A percentile compares a stretch with the other conserved stretches of the same genome.
Conservation (phyloP, 2,113 vertebrate genomes). For the Irena cyanogastra region DNA sequence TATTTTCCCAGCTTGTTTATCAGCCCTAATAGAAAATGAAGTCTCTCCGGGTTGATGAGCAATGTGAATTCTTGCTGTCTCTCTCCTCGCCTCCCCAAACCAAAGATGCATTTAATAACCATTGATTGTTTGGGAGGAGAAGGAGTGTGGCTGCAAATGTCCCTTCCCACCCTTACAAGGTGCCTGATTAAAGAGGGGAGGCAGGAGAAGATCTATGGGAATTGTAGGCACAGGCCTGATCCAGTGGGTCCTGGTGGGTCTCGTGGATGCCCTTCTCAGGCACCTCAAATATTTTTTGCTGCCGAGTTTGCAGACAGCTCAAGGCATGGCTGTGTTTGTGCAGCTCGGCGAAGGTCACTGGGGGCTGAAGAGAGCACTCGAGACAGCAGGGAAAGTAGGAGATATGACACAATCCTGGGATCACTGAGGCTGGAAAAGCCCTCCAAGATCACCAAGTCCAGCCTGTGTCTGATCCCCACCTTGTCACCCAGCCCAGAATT, state of each 20-base stretch:
- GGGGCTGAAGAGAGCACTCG: neutral
- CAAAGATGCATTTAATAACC: conserved; percentile 50
- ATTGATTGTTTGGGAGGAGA: conserved; percentile 45
- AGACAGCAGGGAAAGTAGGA: neutral
- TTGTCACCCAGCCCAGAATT: neutral
- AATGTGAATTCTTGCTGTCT: neutral
- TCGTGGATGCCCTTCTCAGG: neutral
- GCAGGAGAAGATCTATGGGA: neutral
- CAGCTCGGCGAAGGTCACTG: neutral
- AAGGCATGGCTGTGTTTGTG: neutral
- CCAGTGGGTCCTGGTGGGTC: neutral
- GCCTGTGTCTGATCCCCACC: neutral
- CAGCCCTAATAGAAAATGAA: conserved; percentile 55
- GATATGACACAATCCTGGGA: neutral
- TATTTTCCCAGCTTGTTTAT: conserved; percentile 27
- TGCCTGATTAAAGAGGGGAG: neutral
- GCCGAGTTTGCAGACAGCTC: neutral
- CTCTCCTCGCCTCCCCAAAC: conserved; percentile 12
- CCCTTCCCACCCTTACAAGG: conserved; percentile 19
- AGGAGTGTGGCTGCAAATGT: neutral
- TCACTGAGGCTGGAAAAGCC: neutral
- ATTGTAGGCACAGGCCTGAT: neutral
- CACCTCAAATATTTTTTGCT: neutral
- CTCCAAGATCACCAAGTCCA: neutral
- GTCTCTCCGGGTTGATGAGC: conserved; percentile 38